Conservation (phyloP, 37 sponge, comb jelly and placozoan species). For the Agelas oroides region DNA sequence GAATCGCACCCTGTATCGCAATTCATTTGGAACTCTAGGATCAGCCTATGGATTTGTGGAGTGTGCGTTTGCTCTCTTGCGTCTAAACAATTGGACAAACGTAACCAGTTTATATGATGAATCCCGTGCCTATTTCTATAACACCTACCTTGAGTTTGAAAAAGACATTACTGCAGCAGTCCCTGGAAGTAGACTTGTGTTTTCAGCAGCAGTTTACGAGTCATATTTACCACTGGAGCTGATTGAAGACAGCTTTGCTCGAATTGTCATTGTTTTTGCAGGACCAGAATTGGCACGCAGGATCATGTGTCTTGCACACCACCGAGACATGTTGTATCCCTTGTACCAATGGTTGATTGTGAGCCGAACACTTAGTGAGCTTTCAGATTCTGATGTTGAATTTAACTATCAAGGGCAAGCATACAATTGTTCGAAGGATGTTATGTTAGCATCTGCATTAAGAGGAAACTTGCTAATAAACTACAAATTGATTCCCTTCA, state of each 20-base stretch:
- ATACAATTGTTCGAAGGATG: neutral
- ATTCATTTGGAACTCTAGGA: conserved; percentile 28
- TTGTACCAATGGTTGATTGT: conserved; percentile 24
- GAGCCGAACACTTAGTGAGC: neutral
- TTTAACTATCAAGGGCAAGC: neutral
- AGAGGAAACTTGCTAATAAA: neutral
- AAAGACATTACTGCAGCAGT: neutral
- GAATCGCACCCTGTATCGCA: neutral
- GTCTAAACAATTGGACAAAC: conserved; percentile 5
- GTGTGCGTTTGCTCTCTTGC: neutral
- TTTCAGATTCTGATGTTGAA: neutral
- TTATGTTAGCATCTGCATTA: neutral
- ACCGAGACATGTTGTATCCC: neutral
- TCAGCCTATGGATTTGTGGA: conserved; percentile 7
- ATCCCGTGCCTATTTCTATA: neutral
- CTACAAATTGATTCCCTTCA: neutral
- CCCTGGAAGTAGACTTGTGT: neutral
- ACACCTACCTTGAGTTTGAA: neutral
- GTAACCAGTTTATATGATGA: conserved; percentile 19
- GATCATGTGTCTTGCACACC: conserved; percentile 12
- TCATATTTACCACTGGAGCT: neutral
- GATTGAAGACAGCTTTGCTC: neutral
- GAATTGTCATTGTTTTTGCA: conserved; percentile 14
- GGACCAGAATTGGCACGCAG: neutral
- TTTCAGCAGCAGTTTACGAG: neutral